These are phyloP conservation scores for Lamellibrachia columna DNA, from an alignment of 2,888 invertebrate species.

Conservation along the genomic window DNA sequence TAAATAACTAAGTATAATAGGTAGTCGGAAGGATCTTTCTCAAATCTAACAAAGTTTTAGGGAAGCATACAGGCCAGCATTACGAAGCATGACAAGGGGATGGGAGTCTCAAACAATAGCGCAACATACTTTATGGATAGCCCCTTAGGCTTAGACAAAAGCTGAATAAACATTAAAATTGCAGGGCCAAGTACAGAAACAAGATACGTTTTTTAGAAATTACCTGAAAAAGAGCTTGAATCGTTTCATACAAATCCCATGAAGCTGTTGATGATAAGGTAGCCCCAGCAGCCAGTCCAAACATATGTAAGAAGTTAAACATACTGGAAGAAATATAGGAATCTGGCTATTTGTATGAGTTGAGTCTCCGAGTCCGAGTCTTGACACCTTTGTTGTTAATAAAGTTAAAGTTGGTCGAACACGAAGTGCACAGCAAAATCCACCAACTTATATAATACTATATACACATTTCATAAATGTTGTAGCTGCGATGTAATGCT, in stretches of 20 bases:
- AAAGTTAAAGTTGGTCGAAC: neutral
- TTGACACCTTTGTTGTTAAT: neutral
- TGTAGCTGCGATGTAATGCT: neutral
- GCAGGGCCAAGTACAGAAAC: neutral
- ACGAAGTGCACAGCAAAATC: neutral
- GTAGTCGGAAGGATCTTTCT: no score
- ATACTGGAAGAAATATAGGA: neutral
- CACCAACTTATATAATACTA: neutral
- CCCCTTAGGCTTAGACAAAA: neutral
- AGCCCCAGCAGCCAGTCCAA: neutral
- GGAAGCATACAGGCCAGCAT: no score
- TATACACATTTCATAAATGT: neutral
- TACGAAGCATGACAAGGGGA: no score
- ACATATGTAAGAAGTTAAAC: neutral
- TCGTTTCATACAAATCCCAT: conserved; percentile 44
- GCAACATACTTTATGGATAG: neutral
- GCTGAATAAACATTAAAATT: neutral
- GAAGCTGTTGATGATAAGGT: conserved; percentile 35
- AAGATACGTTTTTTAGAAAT: conserved; percentile 13
- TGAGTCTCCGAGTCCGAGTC: neutral
- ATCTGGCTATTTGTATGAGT: no score
- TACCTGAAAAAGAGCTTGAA: conserved; percentile 59
- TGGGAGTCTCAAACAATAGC: no score
- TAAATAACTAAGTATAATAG: no score
- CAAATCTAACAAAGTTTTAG: no score